Evolutionary conservation across 1,140 invertebrate genomes (phyloP).

Genomic region (Drosophila pseudoobscura): DNA sequence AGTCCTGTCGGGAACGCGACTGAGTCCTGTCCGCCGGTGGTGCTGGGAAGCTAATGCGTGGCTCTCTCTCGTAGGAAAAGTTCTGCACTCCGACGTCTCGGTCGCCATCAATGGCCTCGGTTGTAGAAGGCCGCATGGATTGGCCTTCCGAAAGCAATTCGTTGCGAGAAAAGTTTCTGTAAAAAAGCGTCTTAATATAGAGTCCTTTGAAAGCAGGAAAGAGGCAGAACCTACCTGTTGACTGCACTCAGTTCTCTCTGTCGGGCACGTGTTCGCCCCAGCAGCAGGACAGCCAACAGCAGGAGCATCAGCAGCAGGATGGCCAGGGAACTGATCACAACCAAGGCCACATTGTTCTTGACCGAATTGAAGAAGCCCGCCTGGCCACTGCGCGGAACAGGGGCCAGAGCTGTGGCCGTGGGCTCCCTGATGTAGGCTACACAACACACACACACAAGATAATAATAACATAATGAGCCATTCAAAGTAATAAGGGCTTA

Average conservation of each 20-base stretch:
- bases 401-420: constrained; percentile 86
- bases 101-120: constrained; percentile 42
- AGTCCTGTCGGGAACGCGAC: constrained; percentile 52
- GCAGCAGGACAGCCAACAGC: constrained; percentile 86
- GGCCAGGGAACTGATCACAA: constrained; percentile 84
- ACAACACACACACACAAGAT: not conserved
- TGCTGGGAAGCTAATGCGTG: constrained; percentile 69
- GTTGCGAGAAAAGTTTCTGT: constrained; percentile 72
- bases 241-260: constrained; percentile 82
- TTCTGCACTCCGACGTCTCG: constrained; percentile 70
- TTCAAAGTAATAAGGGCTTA: constrained; percentile 81
- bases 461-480: too few relatives aligned
- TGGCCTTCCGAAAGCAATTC: constrained; percentile 74
- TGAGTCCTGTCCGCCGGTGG: constrained; percentile 38
- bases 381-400: constrained; percentile 86
- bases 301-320: constrained; percentile 87
- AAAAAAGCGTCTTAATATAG: not conserved
- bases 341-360: constrained; percentile 75
- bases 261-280: constrained; percentile 85
- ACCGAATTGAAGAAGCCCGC: constrained; percentile 86
- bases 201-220: not conserved
- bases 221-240: constrained; percentile 50
- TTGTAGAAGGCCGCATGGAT: constrained; percentile 66
- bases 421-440: constrained; percentile 88
- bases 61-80: constrained; percentile 69